Evolutionary conservation across 2,113 vertebrate species (phyloP), one percentile per base, ranked within the genome.

Genomic region (Megaleporinus macrocephalus): DNA sequence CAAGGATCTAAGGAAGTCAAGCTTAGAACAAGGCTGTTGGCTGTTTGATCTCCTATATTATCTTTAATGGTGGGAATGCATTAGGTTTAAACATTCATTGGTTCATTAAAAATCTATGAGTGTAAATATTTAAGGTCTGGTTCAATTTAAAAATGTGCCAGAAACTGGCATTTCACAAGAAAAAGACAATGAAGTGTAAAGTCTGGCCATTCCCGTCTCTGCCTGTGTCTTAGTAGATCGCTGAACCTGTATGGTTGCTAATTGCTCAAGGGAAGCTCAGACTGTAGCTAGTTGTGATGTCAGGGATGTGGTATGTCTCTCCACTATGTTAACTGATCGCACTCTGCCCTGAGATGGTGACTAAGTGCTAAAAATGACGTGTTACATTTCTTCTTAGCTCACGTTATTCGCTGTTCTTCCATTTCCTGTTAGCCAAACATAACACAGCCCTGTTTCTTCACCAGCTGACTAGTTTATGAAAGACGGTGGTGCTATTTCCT

Each of bases 231-330:
- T 1, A 55, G 59, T n/a, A 26, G 7, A 24, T 61, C 0, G 30
- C 24, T 65, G 26, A 66, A 30, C 26, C 63, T 14, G 27, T 16
- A 20, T 29, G 14, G 29, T 68, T 68, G 30, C n/a, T 57, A 6
- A 36, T 44, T 65, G 27, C 53, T 70, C 14, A 68, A 59, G 29
- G 66, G 2, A 44, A 12, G 61, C 12, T 1, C 18, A 33, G 20
- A 49, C 11, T 62, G 24, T 24, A 44, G 20, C 57, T 4, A 73
- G 47, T 62, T 36, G 4, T 78, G 0, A 20, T n/a, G 15, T 70
- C 15, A 47, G 20, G 53, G 3, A 22, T 83, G 84, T 80, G 71
- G 53, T 22, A 79, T 83, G 49, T 70, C 66, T 77, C 44, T 47
- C 44, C 26, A 26, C 62, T 27, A 12, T 87, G 82, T 73, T 76